Evolutionary conservation across 2,888 invertebrate genomes (phyloP).

Genomic region (Trisateles emortualis): DNA sequence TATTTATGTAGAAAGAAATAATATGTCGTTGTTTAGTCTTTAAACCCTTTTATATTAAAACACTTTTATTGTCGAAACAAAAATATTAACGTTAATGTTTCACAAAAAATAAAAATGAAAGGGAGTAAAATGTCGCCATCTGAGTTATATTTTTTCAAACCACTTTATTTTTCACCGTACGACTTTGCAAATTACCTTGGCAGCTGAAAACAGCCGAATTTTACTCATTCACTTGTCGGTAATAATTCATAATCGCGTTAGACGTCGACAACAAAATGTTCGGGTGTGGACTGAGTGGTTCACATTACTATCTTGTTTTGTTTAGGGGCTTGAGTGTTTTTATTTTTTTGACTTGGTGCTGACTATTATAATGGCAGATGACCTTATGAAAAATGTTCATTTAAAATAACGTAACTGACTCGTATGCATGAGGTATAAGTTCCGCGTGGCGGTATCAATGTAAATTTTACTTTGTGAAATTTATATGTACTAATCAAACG

Average conservation of each 20-base stretch:
- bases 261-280: conserved; percentile 50
- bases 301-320: conserved; percentile 29
- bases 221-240: conserved; percentile 50
- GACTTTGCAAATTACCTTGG: conserved; percentile 41
- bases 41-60: no score
- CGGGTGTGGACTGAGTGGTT: conserved; percentile 42
- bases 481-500: no score
- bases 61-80: no score
- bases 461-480: no score
- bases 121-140: background rate
- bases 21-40: no score
- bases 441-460: no score
- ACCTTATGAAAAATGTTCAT: no score
- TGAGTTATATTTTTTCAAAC: conserved; percentile 17
- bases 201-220: conserved; percentile 42
- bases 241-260: conserved; percentile 59
- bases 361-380: no score
- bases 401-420: no score
- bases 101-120: background rate
- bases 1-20: no score
- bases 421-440: no score
- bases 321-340: background rate
- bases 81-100: background rate
- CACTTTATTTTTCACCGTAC: conserved; percentile 35
- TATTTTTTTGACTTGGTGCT: no score